Conservation (phyloP, 92 coral and sea anemone genomes). For the Bergia sp. region DNA sequence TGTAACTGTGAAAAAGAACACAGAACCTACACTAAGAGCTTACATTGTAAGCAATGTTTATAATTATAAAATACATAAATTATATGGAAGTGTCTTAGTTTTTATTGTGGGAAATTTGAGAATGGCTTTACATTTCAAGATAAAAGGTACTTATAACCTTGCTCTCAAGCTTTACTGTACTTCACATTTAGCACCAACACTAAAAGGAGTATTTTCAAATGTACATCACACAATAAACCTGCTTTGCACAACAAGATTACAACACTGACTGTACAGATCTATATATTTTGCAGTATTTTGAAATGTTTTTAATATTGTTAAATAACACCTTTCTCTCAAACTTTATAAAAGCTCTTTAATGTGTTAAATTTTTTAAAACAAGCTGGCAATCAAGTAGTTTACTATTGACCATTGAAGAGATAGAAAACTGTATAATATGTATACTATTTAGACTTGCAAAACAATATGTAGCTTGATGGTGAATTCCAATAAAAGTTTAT, state of each 20-base stretch:
- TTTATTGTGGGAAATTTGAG: not conserved
- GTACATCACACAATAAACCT: not conserved
- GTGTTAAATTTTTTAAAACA: constrained; percentile 6
- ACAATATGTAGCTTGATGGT: not conserved
- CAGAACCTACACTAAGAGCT: constrained; percentile 18
- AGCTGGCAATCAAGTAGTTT: constrained; percentile 1
- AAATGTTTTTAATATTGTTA: constrained; percentile 10
- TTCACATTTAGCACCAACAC: not conserved
- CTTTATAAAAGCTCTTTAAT: constrained; percentile 41
- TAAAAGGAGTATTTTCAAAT: not conserved
- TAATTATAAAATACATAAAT: constrained; percentile 26
- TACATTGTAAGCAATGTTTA: constrained; percentile 38
- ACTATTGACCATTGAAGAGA: constrained; percentile 11
- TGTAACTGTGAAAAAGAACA: constrained; percentile 7
- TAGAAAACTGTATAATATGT: constrained; percentile 23
- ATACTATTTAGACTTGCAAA: constrained; percentile 16
- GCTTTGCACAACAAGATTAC: constrained; percentile 10
- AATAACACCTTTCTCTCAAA: constrained; percentile 41
- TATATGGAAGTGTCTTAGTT: not conserved
- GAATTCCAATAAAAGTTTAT: not conserved
- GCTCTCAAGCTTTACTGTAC: not conserved
- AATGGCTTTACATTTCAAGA: not conserved
- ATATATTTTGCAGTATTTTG: not conserved
- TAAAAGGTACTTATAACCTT: not conserved
- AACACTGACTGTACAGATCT: not conserved